Evolutionary conservation across 2,888 invertebrate species (phyloP).

Genomic region (Pediacus dermestoides): DNA sequence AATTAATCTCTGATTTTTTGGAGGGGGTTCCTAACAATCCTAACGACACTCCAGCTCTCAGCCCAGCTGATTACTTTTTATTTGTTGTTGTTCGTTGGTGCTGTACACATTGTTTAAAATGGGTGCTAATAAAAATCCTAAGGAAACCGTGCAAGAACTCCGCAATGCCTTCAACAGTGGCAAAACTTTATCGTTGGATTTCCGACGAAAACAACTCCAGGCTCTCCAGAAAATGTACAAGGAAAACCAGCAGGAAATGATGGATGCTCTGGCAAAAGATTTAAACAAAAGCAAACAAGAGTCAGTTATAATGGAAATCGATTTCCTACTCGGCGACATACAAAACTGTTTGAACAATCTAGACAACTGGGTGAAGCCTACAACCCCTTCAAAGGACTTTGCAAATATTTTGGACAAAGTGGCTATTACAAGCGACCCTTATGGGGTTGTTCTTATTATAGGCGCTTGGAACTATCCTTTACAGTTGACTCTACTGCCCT

Average conservation of each 20-base stretch:
- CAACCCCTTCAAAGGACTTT: conserved; percentile 64
- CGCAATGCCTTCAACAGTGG: conserved; percentile 74
- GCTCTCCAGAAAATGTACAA: conserved; percentile 57
- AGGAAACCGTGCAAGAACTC: conserved; percentile 55
- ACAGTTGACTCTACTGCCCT: conserved; percentile 72
- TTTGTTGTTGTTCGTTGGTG: no score
- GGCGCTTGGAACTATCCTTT: conserved; percentile 98
- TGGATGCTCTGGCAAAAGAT: conserved; percentile 70
- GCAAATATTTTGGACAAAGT: conserved; percentile 71
- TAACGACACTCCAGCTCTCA: no score
- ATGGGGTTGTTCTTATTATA: conserved; percentile 83
- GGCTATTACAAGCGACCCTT: conserved; percentile 80
- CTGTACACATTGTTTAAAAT: no score
- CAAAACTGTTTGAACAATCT: conserved; percentile 64
- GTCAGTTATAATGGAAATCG: conserved; percentile 70
- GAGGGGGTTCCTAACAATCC: no score
- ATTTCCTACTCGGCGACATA: conserved; percentile 71
- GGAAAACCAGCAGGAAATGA: conserved; percentile 60
- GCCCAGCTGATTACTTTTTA: no score
- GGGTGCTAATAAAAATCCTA: conserved; percentile 6
- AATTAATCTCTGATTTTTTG: no score
- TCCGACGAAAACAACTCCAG: conserved; percentile 58
- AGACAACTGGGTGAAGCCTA: conserved; percentile 74
- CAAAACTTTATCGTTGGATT: conserved; percentile 73
- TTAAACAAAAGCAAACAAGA: conserved; percentile 77